Evolutionary conservation across 2,113 vertebrate species (phyloP).

Genomic region (Cairina moschata): DNA sequence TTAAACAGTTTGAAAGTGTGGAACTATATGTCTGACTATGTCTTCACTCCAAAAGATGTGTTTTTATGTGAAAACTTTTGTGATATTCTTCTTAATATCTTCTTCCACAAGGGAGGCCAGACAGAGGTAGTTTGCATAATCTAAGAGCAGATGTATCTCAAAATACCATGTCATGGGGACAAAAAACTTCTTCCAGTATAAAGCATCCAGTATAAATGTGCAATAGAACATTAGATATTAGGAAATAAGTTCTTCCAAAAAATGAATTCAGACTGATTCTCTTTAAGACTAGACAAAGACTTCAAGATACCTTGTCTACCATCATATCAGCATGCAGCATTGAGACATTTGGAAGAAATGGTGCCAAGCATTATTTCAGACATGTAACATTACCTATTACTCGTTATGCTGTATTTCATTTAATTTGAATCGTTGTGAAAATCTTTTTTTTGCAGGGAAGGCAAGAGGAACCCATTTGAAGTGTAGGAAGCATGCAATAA

Average conservation of each 20-base stretch:
- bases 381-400: background rate
- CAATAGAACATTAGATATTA: background rate
- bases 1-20: background rate
- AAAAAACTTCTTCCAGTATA: background rate
- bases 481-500: background rate
- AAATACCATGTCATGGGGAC: background rate
- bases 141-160: background rate
- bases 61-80: background rate
- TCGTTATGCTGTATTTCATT: background rate
- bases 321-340: background rate
- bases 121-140: background rate
- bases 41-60: background rate
- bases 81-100: background rate
- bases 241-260: background rate
- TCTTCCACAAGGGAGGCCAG: background rate
- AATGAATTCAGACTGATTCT: background rate
- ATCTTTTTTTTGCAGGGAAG: background rate
- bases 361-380: background rate
- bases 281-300: background rate
- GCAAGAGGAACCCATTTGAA: background rate
- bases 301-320: background rate
- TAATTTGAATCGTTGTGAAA: background rate
- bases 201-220: background rate
- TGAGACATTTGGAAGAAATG: background rate
- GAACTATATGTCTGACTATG: background rate